A percentile compares a stretch with the other conserved stretches of the same genome.
Conservation (phyloP, 1,140 invertebrate genomes). For the Danaus melanippus region DNA sequence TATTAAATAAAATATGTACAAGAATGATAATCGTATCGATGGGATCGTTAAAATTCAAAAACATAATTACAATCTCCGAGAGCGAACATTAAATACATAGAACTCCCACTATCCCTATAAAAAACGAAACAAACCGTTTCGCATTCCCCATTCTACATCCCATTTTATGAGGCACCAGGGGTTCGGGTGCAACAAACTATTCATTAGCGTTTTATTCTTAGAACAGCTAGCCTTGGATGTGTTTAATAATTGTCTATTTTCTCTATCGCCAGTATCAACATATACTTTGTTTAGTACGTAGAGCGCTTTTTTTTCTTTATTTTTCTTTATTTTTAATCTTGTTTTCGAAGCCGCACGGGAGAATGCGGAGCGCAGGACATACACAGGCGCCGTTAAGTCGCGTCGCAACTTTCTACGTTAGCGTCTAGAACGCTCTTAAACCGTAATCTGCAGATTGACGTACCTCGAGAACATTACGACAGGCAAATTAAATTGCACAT, state of each 20-base stretch:
- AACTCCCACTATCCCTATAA: slow-evolving; percentile 14
- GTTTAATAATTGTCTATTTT: slow-evolving; percentile 50
- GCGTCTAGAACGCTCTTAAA: slow-evolving; percentile 67
- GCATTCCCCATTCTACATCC: slow-evolving; percentile 21
- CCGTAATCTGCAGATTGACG: slow-evolving; percentile 67
- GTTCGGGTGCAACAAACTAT: slow-evolving; percentile 45
- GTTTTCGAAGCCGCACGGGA: slow-evolving; percentile 57
- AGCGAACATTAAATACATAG: background rate
- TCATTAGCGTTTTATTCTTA: slow-evolving; percentile 51
- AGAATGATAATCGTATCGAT: too few species aligned
- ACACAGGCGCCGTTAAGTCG: slow-evolving; percentile 61
- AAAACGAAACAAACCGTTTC: slow-evolving; percentile 21
- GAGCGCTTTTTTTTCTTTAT: slow-evolving; percentile 34
- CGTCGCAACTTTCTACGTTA: slow-evolving; percentile 68
- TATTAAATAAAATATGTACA: too few species aligned
- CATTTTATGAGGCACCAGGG: slow-evolving; percentile 36
- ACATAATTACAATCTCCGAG: too few species aligned
- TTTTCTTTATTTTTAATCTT: slow-evolving; percentile 47
- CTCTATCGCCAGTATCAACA: slow-evolving; percentile 31
- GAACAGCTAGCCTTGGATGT: slow-evolving; percentile 39
- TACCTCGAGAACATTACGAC: slow-evolving; percentile 59
- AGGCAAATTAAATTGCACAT: slow-evolving; percentile 63
- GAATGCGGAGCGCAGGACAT: slow-evolving; percentile 66
- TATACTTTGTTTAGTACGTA: slow-evolving; percentile 45
- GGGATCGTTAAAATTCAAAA: too few species aligned